Percentiles rank a stretch among this genome's conserved stretches.
phyloP scores from a whole-genome alignment of 2,888 invertebrate genomes.

The Sarcophaga caerulescens region DNA sequence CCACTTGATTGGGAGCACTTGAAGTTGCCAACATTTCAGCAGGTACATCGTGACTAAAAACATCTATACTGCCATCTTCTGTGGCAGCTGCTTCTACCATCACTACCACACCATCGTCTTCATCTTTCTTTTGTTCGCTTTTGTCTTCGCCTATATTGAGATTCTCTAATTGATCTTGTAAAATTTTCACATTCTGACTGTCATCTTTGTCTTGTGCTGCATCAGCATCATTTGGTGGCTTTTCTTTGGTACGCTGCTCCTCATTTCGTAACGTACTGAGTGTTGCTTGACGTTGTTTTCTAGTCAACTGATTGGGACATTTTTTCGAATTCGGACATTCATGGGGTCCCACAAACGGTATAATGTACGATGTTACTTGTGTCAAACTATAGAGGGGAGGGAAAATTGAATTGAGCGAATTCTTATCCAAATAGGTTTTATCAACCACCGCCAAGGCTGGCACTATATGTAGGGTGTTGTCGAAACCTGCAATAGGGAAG shows the following conservation, averaged over 20 bases:
- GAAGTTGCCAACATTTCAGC: slow-evolving; percentile 75
- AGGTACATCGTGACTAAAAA: slow-evolving; percentile 77
- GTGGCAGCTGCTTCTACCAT: slow-evolving; percentile 30
- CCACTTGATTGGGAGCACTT: slow-evolving; percentile 62
- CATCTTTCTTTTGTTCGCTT: slow-evolving; percentile 57
- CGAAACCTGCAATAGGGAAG: slow-evolving; percentile 75
- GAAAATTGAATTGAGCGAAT: slow-evolving; percentile 71
- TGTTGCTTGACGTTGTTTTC: slow-evolving; percentile 39
- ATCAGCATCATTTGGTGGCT: slow-evolving; percentile 21
- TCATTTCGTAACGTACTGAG: slow-evolving; percentile 34
- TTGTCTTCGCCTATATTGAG: slow-evolving; percentile 40
- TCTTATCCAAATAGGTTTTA: slow-evolving; percentile 71
- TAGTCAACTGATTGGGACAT: slow-evolving; percentile 78
- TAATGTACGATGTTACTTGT: slow-evolving; percentile 80
- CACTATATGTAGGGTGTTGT: slow-evolving; percentile 81
- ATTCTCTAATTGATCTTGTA: slow-evolving; percentile 48
- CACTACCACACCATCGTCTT: slow-evolving; percentile 49
- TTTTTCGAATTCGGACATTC: slow-evolving; percentile 81
- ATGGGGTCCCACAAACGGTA: slow-evolving; percentile 81
- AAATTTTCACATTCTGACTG: slow-evolving; percentile 41
- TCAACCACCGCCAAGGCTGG: slow-evolving; percentile 79
- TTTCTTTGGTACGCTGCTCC: slow-evolving; percentile 47
- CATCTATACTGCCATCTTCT: slow-evolving; percentile 70
- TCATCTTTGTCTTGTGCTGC: slow-evolving; percentile 34
- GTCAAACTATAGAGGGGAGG: slow-evolving; percentile 76